Percentiles rank a stretch among this genome's conserved stretches.
These are phyloP conservation scores for Alces alces DNA, from an alignment of 2,113 vertebrate species.

Conservation along the genomic window DNA sequence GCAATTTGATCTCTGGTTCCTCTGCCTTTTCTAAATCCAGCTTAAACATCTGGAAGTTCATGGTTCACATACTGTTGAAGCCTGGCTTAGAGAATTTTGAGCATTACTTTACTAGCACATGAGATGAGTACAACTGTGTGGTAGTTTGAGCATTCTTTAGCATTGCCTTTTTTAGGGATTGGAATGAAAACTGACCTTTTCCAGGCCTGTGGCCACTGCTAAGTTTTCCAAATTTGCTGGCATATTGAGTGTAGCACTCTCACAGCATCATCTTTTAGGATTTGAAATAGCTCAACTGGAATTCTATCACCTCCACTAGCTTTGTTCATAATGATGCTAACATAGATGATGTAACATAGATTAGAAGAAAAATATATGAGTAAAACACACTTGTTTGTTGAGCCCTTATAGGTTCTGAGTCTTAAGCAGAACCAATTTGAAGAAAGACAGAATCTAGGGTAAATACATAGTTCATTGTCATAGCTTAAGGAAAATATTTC, in stretches of 20 bases:
- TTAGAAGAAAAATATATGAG: not conserved
- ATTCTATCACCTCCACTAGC: not conserved
- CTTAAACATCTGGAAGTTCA: not conserved
- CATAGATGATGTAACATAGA: not conserved
- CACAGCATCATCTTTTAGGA: not conserved
- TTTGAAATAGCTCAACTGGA: not conserved
- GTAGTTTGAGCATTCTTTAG: not conserved
- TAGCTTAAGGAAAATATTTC: not conserved
- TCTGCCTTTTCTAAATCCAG: not conserved
- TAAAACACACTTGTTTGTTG: not conserved
- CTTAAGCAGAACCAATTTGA: not conserved
- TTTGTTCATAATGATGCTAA: not conserved
- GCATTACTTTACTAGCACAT: not conserved
- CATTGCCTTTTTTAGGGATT: not conserved
- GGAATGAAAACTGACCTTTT: not conserved
- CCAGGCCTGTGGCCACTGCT: not conserved
- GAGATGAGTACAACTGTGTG: not conserved
- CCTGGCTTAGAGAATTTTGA: not conserved
- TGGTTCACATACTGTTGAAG: fast-evolving
- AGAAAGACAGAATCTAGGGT: not conserved
- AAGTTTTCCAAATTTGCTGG: not conserved
- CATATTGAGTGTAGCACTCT: not conserved
- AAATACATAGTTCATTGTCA: not conserved
- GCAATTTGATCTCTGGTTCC: not conserved
- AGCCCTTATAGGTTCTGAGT: not conserved